Percentiles rank a stretch among this genome's conserved stretches.
Conservation (phyloP, 2,888 invertebrate genomes). For the Athalia cordata region DNA sequence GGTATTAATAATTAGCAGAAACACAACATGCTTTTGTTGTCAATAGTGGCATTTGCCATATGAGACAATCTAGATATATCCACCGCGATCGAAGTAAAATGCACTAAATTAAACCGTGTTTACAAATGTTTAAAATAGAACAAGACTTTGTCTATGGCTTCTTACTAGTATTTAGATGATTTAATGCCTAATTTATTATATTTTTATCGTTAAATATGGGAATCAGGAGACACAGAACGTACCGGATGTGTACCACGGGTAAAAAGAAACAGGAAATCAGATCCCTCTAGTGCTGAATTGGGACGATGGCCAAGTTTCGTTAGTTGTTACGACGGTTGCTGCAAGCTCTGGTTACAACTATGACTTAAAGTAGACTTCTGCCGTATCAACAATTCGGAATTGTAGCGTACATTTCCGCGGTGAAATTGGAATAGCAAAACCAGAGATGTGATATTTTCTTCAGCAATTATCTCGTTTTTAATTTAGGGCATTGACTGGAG, state of each 20-base stretch:
- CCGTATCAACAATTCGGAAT: no score
- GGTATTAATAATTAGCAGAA: conserved; percentile 33
- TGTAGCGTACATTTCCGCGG: no score
- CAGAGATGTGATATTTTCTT: no score
- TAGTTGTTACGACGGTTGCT: background rate
- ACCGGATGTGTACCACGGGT: conserved; percentile 62
- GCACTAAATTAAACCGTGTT: conserved; percentile 47
- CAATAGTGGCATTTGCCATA: conserved; percentile 46
- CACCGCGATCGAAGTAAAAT: conserved; percentile 56
- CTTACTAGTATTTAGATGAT: conserved; percentile 57
- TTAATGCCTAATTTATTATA: conserved; percentile 50
- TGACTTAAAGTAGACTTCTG: background rate
- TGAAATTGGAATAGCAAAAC: no score
- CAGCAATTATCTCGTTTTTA: no score
- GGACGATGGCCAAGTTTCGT: background rate
- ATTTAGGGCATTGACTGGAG: no score
- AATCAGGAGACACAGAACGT: conserved; percentile 53
- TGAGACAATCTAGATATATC: conserved; percentile 55
- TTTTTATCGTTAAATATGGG: conserved; percentile 57
- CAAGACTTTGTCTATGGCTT: conserved; percentile 33
- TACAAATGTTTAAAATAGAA: conserved; percentile 9
- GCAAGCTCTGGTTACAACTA: background rate
- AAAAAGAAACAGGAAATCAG: conserved; percentile 64
- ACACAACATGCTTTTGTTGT: conserved; percentile 47
- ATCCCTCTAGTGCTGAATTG: conserved; percentile 36